These are phyloP conservation scores for Tolypeutes matacus DNA, from an alignment of 2,797 vertebrate genomes.

Conservation along the genomic window DNA sequence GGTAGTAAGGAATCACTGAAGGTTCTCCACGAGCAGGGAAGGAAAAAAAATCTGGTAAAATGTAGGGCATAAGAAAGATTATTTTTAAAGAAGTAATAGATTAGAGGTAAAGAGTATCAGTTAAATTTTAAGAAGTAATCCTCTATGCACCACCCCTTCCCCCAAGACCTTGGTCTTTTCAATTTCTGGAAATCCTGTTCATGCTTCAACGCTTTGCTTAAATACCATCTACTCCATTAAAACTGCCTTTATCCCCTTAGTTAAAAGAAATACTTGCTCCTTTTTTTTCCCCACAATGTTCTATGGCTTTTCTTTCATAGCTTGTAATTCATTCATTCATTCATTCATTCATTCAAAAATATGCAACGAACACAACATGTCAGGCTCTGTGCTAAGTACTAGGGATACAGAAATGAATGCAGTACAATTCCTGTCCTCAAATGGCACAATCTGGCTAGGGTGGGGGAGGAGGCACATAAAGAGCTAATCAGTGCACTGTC, in stretches of 20 bases:
- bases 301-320: constrained; percentile 8
- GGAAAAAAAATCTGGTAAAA: not conserved
- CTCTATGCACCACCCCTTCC: not conserved
- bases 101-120: not conserved
- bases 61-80: not conserved
- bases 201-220: not conserved
- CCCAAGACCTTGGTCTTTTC: not conserved
- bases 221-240: constrained; percentile 4
- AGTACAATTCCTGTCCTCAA: not conserved
- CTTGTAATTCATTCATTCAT: not conserved
- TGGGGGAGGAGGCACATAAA: not conserved
- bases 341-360: not conserved
- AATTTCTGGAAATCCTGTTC: constrained; percentile 45
- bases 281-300: not conserved
- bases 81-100: not conserved
- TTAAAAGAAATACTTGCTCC: not conserved
- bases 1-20: not conserved
- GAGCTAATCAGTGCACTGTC: not conserved
- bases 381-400: not conserved
- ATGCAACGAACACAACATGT: too few species aligned
- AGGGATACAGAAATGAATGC: not conserved
- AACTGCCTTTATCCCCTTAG: not conserved
- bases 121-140: not conserved
- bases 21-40: not conserved
- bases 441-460: not conserved